Evolutionary conservation across 2,113 vertebrate species (phyloP).

Genomic region (Tauraco erythrolophus): DNA sequence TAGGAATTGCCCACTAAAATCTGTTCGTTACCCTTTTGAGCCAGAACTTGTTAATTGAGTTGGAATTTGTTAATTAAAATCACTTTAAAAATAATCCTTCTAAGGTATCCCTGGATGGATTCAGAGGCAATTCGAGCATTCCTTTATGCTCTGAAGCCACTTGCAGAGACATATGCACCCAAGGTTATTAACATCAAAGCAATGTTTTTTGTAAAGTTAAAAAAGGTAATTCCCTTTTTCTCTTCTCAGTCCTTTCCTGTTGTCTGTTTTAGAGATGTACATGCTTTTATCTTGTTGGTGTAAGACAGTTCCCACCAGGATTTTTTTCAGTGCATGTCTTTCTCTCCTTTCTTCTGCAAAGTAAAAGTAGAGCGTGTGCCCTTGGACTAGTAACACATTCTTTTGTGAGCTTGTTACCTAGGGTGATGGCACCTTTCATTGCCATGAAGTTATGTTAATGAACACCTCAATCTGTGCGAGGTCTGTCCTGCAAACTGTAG

Average conservation of each 20-base stretch:
- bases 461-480: slow-evolving; percentile 16
- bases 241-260: background rate
- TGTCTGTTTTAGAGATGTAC: background rate
- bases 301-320: background rate
- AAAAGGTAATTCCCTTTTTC: background rate
- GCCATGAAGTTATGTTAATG: slow-evolving; percentile 23
- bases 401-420: slow-evolving; percentile 22
- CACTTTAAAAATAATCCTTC: background rate
- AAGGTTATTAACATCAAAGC: background rate
- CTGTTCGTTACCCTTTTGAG: background rate
- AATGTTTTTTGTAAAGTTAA: background rate
- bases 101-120: background rate
- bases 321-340: background rate
- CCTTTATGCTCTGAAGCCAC: background rate
- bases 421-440: slow-evolving; percentile 40
- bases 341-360: background rate
- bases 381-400: background rate
- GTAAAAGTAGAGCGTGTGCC: background rate
- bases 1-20: background rate
- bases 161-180: background rate
- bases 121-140: background rate
- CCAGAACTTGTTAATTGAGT: background rate
- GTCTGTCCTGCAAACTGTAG: background rate
- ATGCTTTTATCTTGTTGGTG: background rate
- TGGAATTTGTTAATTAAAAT: background rate